These are phyloP conservation scores for Eilema depressum DNA, from an alignment of 2,888 invertebrate genomes.

Conservation along the genomic window DNA sequence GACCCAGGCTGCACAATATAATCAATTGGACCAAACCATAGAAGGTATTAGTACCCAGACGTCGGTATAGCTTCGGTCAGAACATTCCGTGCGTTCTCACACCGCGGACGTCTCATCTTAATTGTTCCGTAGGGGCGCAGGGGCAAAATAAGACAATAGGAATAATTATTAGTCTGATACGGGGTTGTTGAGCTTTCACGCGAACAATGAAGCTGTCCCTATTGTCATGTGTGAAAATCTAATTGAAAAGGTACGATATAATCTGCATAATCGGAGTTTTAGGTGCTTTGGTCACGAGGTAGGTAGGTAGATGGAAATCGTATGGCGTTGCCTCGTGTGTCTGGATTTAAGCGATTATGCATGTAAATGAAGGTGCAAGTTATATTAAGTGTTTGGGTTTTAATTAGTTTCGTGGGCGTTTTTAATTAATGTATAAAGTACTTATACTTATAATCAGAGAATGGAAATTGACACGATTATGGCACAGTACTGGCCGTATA, in stretches of 20 bases:
- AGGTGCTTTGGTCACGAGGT: constrained; percentile 19
- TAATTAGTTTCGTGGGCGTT: constrained; percentile 13
- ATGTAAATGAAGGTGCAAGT: constrained; percentile 21
- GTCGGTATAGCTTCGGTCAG: constrained; percentile 28
- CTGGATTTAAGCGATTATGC: constrained; percentile 18
- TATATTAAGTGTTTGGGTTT: constrained; percentile 17
- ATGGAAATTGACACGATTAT: too few relatives aligned
- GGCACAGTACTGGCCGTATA: too few relatives aligned
- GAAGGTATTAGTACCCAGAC: constrained; percentile 13
- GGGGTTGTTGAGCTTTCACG: constrained; percentile 56
- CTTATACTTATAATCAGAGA: too few relatives aligned
- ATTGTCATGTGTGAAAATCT: constrained; percentile 67
- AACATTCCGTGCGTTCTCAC: constrained; percentile 37
- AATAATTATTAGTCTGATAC: constrained; percentile 71
- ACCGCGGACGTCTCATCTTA: constrained; percentile 46
- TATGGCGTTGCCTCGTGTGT: constrained; percentile 20
- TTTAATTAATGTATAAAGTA: neutral
- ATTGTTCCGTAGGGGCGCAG: constrained; percentile 45
- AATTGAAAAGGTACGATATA: constrained; percentile 65
- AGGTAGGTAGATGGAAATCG: constrained; percentile 23
- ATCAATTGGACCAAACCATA: constrained; percentile 13
- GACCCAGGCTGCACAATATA: neutral
- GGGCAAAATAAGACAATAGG: constrained; percentile 72
- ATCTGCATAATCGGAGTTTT: constrained; percentile 54
- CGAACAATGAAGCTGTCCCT: constrained; percentile 62